Percentiles rank a stretch among this genome's conserved stretches.
Evolutionary conservation across 1,140 invertebrate species (phyloP).

Genomic region (Tetranychus urticae): DNA sequence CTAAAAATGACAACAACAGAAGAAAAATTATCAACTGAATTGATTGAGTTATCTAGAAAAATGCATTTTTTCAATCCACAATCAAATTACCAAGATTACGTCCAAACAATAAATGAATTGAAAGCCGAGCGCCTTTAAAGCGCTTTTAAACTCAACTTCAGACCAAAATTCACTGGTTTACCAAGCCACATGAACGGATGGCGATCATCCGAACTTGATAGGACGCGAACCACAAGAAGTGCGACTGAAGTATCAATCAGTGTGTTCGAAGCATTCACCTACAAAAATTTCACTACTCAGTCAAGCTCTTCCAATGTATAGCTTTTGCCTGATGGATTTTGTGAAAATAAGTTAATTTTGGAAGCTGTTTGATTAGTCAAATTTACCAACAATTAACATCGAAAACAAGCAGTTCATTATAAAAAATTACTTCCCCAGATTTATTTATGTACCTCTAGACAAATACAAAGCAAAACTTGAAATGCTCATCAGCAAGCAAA

Average conservation of each 20-base stretch:
- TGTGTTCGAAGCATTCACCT: not conserved
- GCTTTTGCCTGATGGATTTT: no score
- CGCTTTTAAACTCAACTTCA: slow-evolving; percentile 32
- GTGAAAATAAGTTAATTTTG: no score
- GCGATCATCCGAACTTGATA: not conserved
- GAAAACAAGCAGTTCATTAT: no score
- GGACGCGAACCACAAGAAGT: not conserved
- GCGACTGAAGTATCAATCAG: not conserved
- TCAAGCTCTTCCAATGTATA: no score
- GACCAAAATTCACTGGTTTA: slow-evolving; percentile 41
- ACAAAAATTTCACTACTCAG: no score
- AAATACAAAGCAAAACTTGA: no score
- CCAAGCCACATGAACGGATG: slow-evolving; percentile 37
- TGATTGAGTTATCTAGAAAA: not conserved
- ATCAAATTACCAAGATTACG: not conserved
- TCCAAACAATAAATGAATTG: slow-evolving; percentile 10
- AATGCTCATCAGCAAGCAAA: no score
- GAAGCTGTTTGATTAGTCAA: no score
- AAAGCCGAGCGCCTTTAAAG: slow-evolving; percentile 33
- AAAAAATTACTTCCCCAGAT: no score
- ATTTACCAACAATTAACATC: no score
- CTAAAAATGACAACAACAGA: not conserved
- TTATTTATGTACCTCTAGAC: no score
- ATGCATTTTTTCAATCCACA: no score
- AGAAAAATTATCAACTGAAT: slow-evolving; percentile 3